Evolutionary conservation across 2,797 vertebrate species (phyloP), one percentile per base, ranked within the genome.

Genomic region (Pipistrellus kuhlii): DNA sequence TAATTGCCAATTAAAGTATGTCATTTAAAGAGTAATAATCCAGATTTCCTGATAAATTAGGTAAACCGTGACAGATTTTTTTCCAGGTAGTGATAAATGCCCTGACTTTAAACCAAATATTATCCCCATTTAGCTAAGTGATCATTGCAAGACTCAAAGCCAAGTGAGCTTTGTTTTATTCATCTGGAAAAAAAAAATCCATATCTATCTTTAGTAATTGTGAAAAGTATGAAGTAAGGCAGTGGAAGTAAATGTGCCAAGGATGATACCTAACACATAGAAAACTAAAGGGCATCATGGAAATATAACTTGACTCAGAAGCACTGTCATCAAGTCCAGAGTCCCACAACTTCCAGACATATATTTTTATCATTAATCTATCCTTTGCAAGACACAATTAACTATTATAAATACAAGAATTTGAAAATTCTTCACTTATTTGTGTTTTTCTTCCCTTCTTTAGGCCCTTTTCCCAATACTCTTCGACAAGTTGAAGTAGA

Each of bases 401-500:
- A 73, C 25, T 78, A 7, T 83, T 21, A 55, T 55, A 72, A 83
- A 25, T 66, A 18, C 38, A 86, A 21, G 20, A 86, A 87, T 18
- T 18, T 73, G 23, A 21, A 91, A 62, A 35, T 85, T 62, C 4
- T 82, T 88, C 64, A 66, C 41, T 32, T 90, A 8, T 57, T 83
- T 15, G 2, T 15, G 2, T 21, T 11, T 90, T 2, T 9, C 25
- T 88, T 76, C 87, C 27, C 27, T 76, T 82, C 44, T 75, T 75
- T 86, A 98, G 98, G 98, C 78, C 86, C 88, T 1, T 97, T 98
- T 57, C 97, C 98, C 85, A 97, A 97, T 89, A 92, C 96, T 15
- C 97, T 98, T 62, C 92, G 97, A 86, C 97, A 98, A 96, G 98
- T 98, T 0, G 96, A 98, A 97, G 94, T 98, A 64, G 97, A 97